Conservation (phyloP, 2,797 vertebrate genomes). For the Poecilia gillii region DNA sequence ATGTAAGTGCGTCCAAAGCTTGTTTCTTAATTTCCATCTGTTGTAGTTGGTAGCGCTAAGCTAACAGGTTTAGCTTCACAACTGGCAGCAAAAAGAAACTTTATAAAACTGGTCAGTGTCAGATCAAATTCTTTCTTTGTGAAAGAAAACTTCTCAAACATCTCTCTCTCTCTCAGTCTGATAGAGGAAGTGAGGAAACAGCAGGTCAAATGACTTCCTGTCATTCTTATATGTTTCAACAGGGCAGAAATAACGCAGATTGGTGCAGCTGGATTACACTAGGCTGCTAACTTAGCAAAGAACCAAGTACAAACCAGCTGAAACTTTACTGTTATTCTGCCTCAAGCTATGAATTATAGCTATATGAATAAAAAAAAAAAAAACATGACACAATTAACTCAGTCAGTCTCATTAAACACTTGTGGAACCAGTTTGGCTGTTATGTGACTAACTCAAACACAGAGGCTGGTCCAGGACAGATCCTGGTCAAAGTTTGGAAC, state of each 20-base stretch:
- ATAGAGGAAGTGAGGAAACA: not conserved
- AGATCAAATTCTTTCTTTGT: no score
- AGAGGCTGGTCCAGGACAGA: not conserved
- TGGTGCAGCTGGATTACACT: not conserved
- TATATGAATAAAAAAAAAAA: no score
- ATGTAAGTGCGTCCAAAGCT: no score
- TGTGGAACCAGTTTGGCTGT: not conserved
- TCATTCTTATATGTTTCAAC: not conserved
- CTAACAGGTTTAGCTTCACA: not conserved
- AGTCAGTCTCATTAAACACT: not conserved
- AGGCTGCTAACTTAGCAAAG: not conserved
- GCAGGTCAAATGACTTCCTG: not conserved
- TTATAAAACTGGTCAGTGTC: no score
- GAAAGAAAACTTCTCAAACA: no score
- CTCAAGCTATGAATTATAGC: no score
- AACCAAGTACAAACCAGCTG: not conserved
- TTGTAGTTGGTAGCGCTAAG: not conserved
- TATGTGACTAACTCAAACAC: not conserved
- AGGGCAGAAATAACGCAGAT: no score
- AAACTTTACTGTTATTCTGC: not conserved
- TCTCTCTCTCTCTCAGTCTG: not conserved
- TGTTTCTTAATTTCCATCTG: no score
- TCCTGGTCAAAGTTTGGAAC: not conserved
- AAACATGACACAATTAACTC: no score
- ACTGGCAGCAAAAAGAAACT: no score